phyloP scores from a whole-genome alignment of 2,888 invertebrate species.

The Apomyelois bistriatella region DNA sequence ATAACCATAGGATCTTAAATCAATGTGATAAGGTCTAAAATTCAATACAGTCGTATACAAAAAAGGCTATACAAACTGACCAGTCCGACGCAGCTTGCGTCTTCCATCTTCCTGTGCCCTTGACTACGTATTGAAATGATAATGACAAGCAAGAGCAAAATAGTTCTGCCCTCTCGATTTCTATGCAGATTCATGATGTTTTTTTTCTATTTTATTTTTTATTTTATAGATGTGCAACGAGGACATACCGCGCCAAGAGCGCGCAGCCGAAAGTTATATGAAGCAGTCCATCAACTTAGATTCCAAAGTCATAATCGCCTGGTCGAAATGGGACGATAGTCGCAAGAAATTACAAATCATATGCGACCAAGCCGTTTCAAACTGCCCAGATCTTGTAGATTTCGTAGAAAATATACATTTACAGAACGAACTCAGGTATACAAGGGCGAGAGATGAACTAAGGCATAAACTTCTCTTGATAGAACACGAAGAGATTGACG shows the following conservation, averaged over 20 bases:
- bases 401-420: slow-evolving; percentile 45
- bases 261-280: slow-evolving; percentile 55
- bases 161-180: too few species aligned
- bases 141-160: too few species aligned
- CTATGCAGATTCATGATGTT: too few species aligned
- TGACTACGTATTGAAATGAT: too few species aligned
- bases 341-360: slow-evolving; percentile 38
- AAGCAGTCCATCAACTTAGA: slow-evolving; percentile 54
- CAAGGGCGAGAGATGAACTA: slow-evolving; percentile 60
- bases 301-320: slow-evolving; percentile 47
- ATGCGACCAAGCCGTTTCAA: slow-evolving; percentile 44
- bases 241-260: slow-evolving; percentile 63
- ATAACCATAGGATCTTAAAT: too few species aligned
- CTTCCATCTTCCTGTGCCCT: too few species aligned
- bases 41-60: too few species aligned
- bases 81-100: too few species aligned
- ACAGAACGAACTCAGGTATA: slow-evolving; percentile 53
- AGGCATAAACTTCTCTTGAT: slow-evolving; percentile 52
- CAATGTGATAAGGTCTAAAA: too few species aligned
- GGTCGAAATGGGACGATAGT: slow-evolving; percentile 53
- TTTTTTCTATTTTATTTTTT: background rate
- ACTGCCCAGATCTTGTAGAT: slow-evolving; percentile 47
- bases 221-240: slow-evolving; percentile 57
- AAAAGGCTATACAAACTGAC: too few species aligned
- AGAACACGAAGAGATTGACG: slow-evolving; percentile 74